Conservation (phyloP, 2,888 invertebrate genomes). For the Polydesmus complanatus region DNA sequence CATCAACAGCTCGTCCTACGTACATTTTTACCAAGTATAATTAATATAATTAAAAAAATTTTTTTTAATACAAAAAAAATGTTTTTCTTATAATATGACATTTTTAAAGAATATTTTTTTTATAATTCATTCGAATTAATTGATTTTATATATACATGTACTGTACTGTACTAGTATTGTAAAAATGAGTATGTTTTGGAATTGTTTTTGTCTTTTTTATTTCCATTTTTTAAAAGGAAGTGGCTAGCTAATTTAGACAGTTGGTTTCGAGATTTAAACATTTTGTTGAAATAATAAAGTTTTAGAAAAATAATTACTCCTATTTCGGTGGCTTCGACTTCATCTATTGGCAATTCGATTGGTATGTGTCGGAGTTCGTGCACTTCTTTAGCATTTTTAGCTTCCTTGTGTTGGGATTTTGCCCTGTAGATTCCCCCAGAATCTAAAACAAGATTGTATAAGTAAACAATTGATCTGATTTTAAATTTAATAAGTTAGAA, state of each 20-base stretch:
- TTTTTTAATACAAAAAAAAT: constrained; percentile 1
- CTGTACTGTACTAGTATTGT: background rate
- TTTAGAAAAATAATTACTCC: constrained; percentile 6
- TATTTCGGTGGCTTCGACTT: constrained; percentile 15
- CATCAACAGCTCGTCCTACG: background rate
- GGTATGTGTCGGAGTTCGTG: constrained; percentile 7
- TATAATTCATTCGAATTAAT: too few relatives aligned
- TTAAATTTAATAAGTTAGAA: too few relatives aligned
- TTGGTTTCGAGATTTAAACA: background rate
- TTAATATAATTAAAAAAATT: too few relatives aligned
- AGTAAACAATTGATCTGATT: too few relatives aligned
- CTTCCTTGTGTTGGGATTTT: background rate
- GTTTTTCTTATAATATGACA: background rate
- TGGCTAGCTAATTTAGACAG: background rate
- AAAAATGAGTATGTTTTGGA: too few relatives aligned
- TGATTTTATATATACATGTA: too few relatives aligned
- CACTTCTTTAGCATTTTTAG: constrained; percentile 12
- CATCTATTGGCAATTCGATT: constrained; percentile 14
- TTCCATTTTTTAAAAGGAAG: background rate
- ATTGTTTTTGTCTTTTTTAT: background rate
- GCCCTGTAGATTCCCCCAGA: constrained; percentile 13
- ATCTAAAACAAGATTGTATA: constrained; percentile 2
- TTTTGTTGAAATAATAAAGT: background rate
- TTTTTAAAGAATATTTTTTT: too few relatives aligned
- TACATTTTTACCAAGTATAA: too few relatives aligned